Evolutionary conservation across 2,797 vertebrate genomes (phyloP), one percentile per base, ranked within the genome.

Genomic region (Luscinia megarhynchos): DNA sequence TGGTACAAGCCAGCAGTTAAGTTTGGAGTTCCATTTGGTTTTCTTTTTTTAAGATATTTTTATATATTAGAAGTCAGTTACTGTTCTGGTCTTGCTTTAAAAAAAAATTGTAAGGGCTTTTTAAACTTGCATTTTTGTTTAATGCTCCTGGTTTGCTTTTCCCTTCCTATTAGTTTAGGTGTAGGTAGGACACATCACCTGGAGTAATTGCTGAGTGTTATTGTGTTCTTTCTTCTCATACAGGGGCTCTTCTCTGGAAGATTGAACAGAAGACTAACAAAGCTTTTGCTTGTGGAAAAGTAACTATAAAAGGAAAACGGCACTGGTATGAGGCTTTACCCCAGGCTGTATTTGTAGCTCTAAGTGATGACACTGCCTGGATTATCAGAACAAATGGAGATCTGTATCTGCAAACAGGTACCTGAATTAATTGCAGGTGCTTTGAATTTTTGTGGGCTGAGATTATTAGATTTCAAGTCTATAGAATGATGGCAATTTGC

Each of bases 291-390:
- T 99, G 99, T 89, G 99, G 99, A 13, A 99, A 99, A 97, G 99
- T 99, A 10, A 98, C 98, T 12, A 98, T 98, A 51, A 99, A 98
- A 96, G 99, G 99, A 38, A 99, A 99, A 87, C 98, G 99, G 12
- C 99, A 99, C 95, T 99, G 99, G 99, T 99, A 99, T 11, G 99
- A 99, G 94, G 99, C 99, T 27, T 97, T 99, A 93, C 98, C 99
- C 24, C 98, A 99, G 83, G 97, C 98, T 0, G 98, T 98, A 5
- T 99, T 99, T 36, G 98, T 99, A 34, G 98, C 99, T 34, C 97
- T 99, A 85, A 99, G 99, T 17, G 99, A 99, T 19, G 99, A 99
- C 95, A 98, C 99, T 0, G 99, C 99, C 88, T 99, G 99, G 99
- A 98, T 99, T 96, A 98, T 99, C 97, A 97, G 98, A 95, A 99